phyloP scores from a whole-genome alignment of 1,140 invertebrate genomes.

The Caligus rogercresseyi region DNA sequence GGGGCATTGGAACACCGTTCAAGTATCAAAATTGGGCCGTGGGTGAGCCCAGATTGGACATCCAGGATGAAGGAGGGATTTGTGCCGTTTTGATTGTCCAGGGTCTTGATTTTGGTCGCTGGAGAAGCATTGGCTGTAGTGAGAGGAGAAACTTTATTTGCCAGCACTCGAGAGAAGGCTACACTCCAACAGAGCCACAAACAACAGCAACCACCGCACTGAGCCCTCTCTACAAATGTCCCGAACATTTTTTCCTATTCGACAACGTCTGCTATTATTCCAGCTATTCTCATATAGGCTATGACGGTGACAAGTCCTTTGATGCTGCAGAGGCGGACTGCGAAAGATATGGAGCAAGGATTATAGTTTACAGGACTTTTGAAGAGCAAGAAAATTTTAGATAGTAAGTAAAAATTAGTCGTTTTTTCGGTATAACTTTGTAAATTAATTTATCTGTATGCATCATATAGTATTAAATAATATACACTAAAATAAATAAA shows the following conservation, averaged over 20 bases:
- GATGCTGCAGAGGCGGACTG: no score
- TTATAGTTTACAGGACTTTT: no score
- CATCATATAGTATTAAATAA: no score
- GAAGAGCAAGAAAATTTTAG: no score
- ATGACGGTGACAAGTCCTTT: no score
- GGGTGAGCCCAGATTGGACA: not conserved
- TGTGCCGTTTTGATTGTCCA: not conserved
- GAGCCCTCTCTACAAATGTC: not conserved
- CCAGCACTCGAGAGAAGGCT: not conserved
- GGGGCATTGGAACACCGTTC: not conserved
- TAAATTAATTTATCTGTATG: no score
- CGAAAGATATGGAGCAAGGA: no score
- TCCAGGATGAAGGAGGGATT: not conserved
- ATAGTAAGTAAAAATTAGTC: no score
- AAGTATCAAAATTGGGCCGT: not conserved
- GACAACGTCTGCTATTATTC: not conserved
- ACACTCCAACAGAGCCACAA: not conserved
- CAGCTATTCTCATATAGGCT: no score
- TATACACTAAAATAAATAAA: no score
- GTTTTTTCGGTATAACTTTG: no score
- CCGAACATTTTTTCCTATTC: not conserved
- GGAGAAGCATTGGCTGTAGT: not conserved
- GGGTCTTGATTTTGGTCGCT: not conserved
- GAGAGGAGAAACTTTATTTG: not conserved
- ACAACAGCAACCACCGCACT: not conserved